Base-by-base conservation (phyloP, 2,888 invertebrate species). In the Scelioninae gen. 1 region DNA sequence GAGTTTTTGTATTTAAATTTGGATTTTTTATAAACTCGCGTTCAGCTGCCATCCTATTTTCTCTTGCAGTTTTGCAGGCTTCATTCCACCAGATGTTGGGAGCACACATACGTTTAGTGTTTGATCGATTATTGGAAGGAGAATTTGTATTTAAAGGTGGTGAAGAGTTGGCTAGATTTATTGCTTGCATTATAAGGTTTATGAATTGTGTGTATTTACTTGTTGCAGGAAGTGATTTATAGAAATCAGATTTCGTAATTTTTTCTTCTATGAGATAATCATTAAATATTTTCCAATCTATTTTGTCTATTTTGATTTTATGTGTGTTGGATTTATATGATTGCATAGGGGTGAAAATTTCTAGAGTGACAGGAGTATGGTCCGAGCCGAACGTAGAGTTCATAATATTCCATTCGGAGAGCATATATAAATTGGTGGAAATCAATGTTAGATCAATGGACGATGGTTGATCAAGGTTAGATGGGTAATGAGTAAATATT, bases 21-120 rank as follows among this genome's bases (percentile, higher is more conserved):
- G 62, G 55, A 23, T 45, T 31, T 38, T 11, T 32, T 10, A 55
- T 62, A n/a, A 53, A 74, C 0, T 10, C 8, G n/a, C n/a, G 55
- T 65, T 75, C 75, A 1, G 75, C 65, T 11, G 5, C 2, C 7
- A 75, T 75, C 47, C 68, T 51, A n/a, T 45, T 23, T 16, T 16
- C 10, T n/a, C 55, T 40, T 2, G 53, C 74, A n/a, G 53, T n/a
- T 23, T 53, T 55, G 11, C 63, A 74, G 5, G 62, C 15, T 4
- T 55, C n/a, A n/a, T 60, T 55, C 53, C 74, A 74, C 74, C 74
- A 74, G 5, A 32, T 43, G 5, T 16, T 16, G 23, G 23, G 23
- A 4, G 5, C 11, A 3, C n/a, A n/a, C 11, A 43, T 0, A n/a
- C 15, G 8, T 8, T 32, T 32, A 10, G 31, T 34, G 23, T 23